phyloP scores from a whole-genome alignment of 1,140 invertebrate genomes.

The Bicyclus anynana region DNA sequence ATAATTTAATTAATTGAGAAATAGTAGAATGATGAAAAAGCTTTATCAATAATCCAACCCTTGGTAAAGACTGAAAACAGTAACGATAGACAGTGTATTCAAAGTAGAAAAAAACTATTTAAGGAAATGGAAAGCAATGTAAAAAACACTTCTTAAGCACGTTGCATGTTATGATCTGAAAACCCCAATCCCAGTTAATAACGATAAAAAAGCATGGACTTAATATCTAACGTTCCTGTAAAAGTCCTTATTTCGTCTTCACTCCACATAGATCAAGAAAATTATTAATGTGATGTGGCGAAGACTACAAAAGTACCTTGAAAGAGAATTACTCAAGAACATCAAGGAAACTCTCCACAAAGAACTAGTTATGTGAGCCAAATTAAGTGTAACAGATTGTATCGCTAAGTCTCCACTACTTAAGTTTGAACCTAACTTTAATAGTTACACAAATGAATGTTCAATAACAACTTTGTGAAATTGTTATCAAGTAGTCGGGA shows the following conservation, averaged over 20 bases:
- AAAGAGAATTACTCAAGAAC: slow-evolving; percentile 10
- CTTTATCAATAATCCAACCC: too few species aligned
- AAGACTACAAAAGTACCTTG: slow-evolving; percentile 1
- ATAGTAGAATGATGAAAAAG: too few species aligned
- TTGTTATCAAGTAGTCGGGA: not conserved
- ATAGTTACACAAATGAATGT: not conserved
- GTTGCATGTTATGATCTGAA: slow-evolving; percentile 29
- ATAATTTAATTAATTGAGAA: too few species aligned
- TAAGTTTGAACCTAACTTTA: not conserved
- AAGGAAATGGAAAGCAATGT: slow-evolving; percentile 48
- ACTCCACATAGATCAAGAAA: slow-evolving; percentile 3
- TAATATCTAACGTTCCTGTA: not conserved
- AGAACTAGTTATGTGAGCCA: slow-evolving; percentile 16
- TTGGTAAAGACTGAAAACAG: too few species aligned
- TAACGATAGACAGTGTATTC: too few species aligned
- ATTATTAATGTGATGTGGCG: not conserved
- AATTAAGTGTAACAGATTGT: slow-evolving; percentile 21
- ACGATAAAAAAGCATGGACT: slow-evolving; percentile 9
- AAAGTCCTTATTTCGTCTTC: slow-evolving; percentile 11
- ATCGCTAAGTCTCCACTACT: slow-evolving; percentile 22
- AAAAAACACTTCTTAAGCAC: slow-evolving; percentile 30
- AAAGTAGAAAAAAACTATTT: not conserved
- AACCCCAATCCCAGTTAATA: not conserved
- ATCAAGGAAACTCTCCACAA: slow-evolving; percentile 9
- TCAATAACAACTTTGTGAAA: not conserved